phyloP scores from a whole-genome alignment of 2,113 vertebrate species.

The Lophura nycthemera region DNA sequence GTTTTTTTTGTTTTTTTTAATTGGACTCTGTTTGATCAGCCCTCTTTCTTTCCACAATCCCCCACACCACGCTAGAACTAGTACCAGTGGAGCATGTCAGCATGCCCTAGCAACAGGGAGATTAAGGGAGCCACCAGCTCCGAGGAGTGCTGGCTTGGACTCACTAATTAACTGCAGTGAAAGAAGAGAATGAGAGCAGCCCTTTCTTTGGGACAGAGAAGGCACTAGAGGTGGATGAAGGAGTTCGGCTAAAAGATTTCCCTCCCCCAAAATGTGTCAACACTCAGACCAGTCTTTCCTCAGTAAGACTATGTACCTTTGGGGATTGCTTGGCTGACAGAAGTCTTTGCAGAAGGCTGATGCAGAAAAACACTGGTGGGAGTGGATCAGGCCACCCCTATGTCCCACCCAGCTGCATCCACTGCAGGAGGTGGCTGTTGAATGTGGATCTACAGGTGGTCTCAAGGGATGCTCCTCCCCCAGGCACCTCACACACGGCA shows the following conservation, averaged over 20 bases:
- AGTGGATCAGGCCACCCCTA: not conserved
- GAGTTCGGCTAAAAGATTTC: conserved; percentile 14
- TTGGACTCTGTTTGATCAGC: conserved; percentile 55
- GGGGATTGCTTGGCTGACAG: not conserved
- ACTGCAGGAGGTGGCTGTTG: fast-evolving
- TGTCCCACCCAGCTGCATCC: not conserved
- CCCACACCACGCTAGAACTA: conserved; percentile 30
- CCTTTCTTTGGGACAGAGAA: conserved; percentile 12
- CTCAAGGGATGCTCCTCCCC: fast-evolving
- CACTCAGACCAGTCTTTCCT: conserved; percentile 16
- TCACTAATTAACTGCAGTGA: conserved; percentile 71
- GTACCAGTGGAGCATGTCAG: conserved; percentile 59
- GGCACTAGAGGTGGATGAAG: conserved; percentile 38
- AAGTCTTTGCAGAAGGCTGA: not conserved
- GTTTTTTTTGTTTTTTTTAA: not conserved
- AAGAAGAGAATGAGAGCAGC: conserved; percentile 47
- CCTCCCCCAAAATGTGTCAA: conserved; percentile 35
- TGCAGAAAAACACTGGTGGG: not conserved
- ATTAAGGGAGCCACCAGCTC: conserved; percentile 47
- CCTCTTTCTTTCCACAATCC: conserved; percentile 58
- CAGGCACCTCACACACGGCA: not conserved
- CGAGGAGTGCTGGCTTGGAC: not conserved
- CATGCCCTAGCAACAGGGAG: conserved; percentile 60
- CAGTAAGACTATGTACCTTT: not conserved
- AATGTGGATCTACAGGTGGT: fast-evolving